These are phyloP conservation scores for Pachycephus smyrnensis DNA, from an alignment of 2,888 invertebrate species.

Conservation along the genomic window DNA sequence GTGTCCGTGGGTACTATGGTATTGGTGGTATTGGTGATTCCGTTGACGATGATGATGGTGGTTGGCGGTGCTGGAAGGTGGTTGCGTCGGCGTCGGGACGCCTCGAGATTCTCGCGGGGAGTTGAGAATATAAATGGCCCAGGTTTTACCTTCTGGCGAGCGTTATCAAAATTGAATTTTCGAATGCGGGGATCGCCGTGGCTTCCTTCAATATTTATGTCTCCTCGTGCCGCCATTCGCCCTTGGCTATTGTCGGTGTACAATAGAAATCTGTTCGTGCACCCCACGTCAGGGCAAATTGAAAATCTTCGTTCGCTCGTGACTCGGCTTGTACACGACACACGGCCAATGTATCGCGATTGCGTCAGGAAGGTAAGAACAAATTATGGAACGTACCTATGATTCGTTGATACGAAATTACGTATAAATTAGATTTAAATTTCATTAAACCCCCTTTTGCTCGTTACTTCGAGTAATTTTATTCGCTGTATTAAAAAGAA, in stretches of 20 bases:
- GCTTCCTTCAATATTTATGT: slow-evolving; percentile 50
- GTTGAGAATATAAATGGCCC: slow-evolving; percentile 40
- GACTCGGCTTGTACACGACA: too few species aligned
- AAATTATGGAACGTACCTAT: too few species aligned
- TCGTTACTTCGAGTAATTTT: too few species aligned
- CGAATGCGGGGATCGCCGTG: slow-evolving; percentile 31
- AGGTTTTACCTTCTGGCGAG: slow-evolving; percentile 39
- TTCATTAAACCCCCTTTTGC: too few species aligned
- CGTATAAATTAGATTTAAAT: too few species aligned
- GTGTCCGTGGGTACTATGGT: too few species aligned
- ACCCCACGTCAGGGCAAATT: slow-evolving; percentile 46
- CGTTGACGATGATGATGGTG: too few species aligned
- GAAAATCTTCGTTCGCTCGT: slow-evolving; percentile 19
- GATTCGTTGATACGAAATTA: too few species aligned
- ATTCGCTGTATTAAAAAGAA: too few species aligned
- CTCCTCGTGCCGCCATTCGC: slow-evolving; percentile 33
- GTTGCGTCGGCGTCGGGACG: not conserved
- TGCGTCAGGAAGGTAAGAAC: too few species aligned
- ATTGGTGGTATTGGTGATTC: too few species aligned
- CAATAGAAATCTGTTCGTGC: slow-evolving; percentile 55
- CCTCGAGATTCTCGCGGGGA: slow-evolving; percentile 13
- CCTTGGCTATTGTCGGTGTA: slow-evolving; percentile 49
- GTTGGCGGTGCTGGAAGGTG: not conserved
- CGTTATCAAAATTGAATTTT: slow-evolving; percentile 60
- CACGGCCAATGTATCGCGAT: too few species aligned